A percentile compares a stretch with the other conserved stretches of the same genome.
Conservation (phyloP, 2,113 vertebrate genomes). For the Orcinus orca region DNA sequence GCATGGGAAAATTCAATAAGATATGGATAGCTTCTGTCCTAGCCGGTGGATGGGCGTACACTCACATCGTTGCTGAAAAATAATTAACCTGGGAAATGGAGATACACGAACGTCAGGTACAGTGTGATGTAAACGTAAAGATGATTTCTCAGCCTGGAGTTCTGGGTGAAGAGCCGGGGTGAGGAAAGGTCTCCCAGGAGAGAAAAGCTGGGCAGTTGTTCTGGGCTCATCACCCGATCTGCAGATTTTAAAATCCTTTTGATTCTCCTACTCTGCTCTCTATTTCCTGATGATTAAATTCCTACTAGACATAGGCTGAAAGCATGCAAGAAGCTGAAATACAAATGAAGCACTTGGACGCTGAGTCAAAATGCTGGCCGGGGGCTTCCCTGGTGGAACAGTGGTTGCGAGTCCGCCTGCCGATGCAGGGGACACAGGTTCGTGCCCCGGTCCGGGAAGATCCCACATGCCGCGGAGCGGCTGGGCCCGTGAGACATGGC, state of each 20-base stretch:
- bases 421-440: no score
- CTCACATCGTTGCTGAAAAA: rapidly evolving
- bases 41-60: rapidly evolving
- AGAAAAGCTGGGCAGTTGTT: no score
- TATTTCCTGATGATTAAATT: neutral
- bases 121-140: neutral
- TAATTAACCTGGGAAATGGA: neutral
- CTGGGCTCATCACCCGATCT: no score
- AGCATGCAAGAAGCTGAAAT: neutral
- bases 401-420: no score
- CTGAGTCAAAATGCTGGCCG: neutral
- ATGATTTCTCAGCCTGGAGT: neutral
- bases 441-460: no score
- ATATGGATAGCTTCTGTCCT: rapidly evolving
- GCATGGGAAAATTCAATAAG: rapidly evolving
- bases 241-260: neutral
- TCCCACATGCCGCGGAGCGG: no score
- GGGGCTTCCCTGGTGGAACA: no score
- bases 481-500: no score
- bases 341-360: rapidly evolving
- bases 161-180: neutral
- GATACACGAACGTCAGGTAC: no score
- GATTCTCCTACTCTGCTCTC: rapidly evolving
- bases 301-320: neutral
- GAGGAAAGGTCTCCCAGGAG: neutral